A percentile compares a stretch with the other conserved stretches of the same genome.
Conservation (phyloP, 2,888 invertebrate species). For the Tillus elongatus region DNA sequence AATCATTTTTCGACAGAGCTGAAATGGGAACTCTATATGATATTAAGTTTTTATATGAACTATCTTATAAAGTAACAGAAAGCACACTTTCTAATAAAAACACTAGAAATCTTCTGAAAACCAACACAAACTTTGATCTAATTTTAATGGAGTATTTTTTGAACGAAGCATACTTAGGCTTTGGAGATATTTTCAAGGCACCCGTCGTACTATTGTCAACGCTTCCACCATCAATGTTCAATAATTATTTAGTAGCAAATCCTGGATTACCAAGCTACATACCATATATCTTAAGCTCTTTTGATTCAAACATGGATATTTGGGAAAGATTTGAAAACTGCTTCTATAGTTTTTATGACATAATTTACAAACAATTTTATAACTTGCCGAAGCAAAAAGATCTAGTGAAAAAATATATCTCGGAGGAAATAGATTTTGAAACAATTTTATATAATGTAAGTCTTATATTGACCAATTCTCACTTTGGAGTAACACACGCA, state of each 20-base stretch:
- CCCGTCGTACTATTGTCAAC: neutral
- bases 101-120: neutral
- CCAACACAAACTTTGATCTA: neutral
- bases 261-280: neutral
- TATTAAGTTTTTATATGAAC: neutral
- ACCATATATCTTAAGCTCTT: slow-evolving; percentile 2
- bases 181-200: neutral
- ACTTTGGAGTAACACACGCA: neutral
- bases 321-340: neutral
- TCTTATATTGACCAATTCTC: neutral
- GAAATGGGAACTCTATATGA: neutral
- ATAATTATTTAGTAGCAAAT: neutral
- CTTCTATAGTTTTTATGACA: neutral
- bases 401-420: neutral
- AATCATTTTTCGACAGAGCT: neutral
- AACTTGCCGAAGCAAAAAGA: neutral
- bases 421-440: neutral
- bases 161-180: neutral
- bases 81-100: neutral
- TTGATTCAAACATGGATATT: neutral
- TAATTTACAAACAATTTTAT: neutral
- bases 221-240: neutral
- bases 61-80: slow-evolving; percentile 1
- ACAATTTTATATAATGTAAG: neutral
- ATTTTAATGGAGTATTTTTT: slow-evolving; percentile 3